These are phyloP conservation scores for Drosophila ogumai DNA, from an alignment of 1,140 invertebrate species.

Conservation along the genomic window DNA sequence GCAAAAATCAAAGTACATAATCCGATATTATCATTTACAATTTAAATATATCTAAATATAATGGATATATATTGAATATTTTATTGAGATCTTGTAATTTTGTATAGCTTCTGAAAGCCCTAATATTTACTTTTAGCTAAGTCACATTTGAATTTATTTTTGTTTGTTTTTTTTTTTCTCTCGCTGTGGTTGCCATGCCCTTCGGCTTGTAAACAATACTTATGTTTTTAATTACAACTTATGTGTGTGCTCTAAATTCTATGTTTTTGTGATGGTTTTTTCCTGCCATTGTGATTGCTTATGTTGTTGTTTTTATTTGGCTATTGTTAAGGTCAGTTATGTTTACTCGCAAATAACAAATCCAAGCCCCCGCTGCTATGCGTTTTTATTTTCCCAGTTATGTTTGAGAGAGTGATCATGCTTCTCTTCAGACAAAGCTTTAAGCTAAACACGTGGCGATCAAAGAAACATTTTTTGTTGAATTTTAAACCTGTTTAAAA, in stretches of 20 bases:
- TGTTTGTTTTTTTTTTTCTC: slow-evolving; percentile 20
- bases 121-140: not conserved
- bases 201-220: slow-evolving; percentile 51
- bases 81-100: not conserved
- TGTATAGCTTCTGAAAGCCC: not conserved
- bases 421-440: not conserved
- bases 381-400: slow-evolving; percentile 2
- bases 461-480: too few species aligned
- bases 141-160: not conserved
- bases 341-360: slow-evolving; percentile 37
- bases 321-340: slow-evolving; percentile 72
- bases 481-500: not conserved
- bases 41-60: not conserved
- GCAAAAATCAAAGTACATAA: slow-evolving; percentile 9
- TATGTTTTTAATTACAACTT: slow-evolving; percentile 40
- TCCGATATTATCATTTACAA: not conserved
- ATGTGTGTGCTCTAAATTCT: not conserved
- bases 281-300: not conserved
- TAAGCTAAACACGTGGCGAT: slow-evolving; percentile 11
- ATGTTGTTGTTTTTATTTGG: slow-evolving; percentile 22
- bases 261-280: slow-evolving; percentile 9
- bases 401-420: slow-evolving; percentile 13
- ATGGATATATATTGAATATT: not conserved
- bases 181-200: slow-evolving; percentile 40
- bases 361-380: slow-evolving; percentile 33